Conservation (phyloP, 2,113 vertebrate genomes). For the Rynchops niger region DNA sequence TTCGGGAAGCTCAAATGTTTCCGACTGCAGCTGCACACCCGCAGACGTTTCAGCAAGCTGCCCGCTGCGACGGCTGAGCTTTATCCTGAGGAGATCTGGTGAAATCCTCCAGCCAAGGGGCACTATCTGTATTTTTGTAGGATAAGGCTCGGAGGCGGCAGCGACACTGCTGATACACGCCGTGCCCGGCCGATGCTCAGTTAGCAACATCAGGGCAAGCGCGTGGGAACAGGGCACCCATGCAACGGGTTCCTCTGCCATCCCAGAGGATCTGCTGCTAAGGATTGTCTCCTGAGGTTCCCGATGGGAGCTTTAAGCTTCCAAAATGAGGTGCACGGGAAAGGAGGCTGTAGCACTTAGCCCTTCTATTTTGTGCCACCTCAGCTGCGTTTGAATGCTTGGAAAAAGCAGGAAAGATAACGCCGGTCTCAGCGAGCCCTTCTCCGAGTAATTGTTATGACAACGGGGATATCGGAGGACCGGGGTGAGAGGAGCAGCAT, state of each 20-base stretch:
- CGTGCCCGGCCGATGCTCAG: not conserved
- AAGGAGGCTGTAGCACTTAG: not conserved
- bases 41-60: not conserved
- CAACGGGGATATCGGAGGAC: not conserved
- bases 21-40: not conserved
- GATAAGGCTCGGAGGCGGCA: not conserved
- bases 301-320: not conserved
- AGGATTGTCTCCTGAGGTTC: not conserved
- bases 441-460: not conserved
- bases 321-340: not conserved
- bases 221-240: not conserved
- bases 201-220: not conserved
- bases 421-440: not conserved
- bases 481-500: not conserved
- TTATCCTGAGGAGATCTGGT: not conserved
- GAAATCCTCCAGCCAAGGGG: not conserved
- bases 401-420: not conserved
- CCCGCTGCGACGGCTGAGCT: not conserved
- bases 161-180: rapidly evolving
- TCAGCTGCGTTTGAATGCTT: not conserved
- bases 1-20: not conserved
- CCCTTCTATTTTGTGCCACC: not conserved
- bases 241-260: not conserved
- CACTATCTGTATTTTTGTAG: not conserved
- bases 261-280: not conserved